A percentile compares a stretch with the other conserved stretches of the same genome.
Evolutionary conservation across 2,888 invertebrate species (phyloP).

Genomic region (Ceriagrion tenellum): DNA sequence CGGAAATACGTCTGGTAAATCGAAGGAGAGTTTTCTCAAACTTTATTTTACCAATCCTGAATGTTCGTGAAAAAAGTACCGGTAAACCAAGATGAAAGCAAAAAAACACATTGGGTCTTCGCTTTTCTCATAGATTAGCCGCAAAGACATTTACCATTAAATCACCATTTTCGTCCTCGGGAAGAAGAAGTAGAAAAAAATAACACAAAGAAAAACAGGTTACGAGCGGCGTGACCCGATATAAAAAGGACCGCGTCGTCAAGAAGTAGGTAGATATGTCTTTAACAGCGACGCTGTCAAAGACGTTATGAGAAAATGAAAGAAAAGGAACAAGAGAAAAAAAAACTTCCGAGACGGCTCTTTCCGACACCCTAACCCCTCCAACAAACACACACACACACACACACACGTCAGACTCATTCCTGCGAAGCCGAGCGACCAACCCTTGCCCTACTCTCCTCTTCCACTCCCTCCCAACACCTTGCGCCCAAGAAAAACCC

Average conservation of each 20-base stretch:
- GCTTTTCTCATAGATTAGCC: not conserved
- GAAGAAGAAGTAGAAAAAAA: not conserved
- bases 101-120: not conserved
- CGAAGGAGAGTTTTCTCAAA: not conserved
- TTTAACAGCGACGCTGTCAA: constrained; percentile 3
- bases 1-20: too few relatives aligned
- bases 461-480: too few relatives aligned
- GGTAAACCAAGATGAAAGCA: not conserved
- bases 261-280: not conserved
- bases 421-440: not conserved
- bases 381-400: not conserved
- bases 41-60: not conserved
- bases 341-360: not conserved
- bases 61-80: not conserved
- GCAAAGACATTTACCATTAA: not conserved
- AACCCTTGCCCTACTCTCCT: not conserved
- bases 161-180: not conserved
- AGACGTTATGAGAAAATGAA: constrained; percentile 5
- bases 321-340: not conserved
- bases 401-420: not conserved
- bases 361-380: not conserved
- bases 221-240: not conserved
- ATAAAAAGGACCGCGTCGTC: constrained; percentile 5
- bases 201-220: not conserved
- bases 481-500: too few relatives aligned